Base-by-base conservation (phyloP, 2,113 vertebrate species). In the Terrapene triunguis region DNA sequence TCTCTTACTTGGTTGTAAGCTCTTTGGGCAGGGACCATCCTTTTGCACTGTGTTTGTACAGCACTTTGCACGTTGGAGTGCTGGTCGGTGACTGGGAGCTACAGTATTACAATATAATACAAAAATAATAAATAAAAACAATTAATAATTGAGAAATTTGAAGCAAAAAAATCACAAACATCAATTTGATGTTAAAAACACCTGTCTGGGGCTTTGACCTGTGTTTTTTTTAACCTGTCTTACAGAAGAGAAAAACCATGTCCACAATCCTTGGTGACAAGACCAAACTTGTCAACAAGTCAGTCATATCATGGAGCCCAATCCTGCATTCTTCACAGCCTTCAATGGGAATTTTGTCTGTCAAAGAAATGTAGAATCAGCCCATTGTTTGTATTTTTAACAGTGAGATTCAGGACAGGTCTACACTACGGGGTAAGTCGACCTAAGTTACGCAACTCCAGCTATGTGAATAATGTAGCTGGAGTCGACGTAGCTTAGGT, bases 331-430 rank as follows among this genome's bases (percentile, higher is more conserved):
- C 16, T 19, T 38, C 65, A 51, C 10, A 10, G 17, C 48, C 35
- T 87, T 80, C 9, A 57, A 78, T 3, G 3, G 24, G 22, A 76
- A 42, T 76, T 3, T 38, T 7, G 5, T 12, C 42, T 59, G n/a
- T 1, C 0, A 0, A 74, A 21, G 9, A 22, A 4, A 88, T 2
- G 17, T 29, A 54, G 2, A 8, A 89, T n/a, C 44, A 83, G 62
- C 76, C 50, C 78, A 38, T 25, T 72, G 51, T 74, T 27, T 27
- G 74, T 44, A 42, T 27, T 38, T 69, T 38, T 69, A 69, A 69
- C 74, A 44, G 25, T 14, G 42, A 44, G 12, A 10, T 11, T 65
- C 19, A 69, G 47, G 80, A 19, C 1, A n/a, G 0, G 0, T 48
- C 55, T 65, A 76, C 22, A 74, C 5, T 27, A 35, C 51, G 7